phyloP scores from a whole-genome alignment of 64 coral and sea anemone species.

The Dendrophyllia cribrosa region DNA sequence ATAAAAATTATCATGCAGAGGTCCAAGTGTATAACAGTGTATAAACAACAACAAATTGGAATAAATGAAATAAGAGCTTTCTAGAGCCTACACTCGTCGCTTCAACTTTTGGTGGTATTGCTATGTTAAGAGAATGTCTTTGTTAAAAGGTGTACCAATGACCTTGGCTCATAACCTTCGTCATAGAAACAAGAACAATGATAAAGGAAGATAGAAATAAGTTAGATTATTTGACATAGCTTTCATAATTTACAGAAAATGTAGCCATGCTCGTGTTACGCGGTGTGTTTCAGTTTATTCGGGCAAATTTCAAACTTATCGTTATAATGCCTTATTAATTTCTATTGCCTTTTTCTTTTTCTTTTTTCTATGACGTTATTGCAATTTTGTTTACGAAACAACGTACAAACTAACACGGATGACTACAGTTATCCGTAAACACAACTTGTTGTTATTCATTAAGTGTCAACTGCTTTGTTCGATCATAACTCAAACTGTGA shows the following conservation, averaged over 20 bases:
- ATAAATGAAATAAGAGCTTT: no score
- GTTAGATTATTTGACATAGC: background rate
- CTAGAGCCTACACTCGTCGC: no score
- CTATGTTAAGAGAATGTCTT: background rate
- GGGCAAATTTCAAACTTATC: slow-evolving; percentile 32
- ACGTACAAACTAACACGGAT: no score
- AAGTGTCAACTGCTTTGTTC: no score
- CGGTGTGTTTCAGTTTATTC: background rate
- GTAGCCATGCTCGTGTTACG: no score
- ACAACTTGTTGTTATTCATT: no score
- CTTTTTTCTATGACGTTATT: slow-evolving; percentile 29
- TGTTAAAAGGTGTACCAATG: background rate
- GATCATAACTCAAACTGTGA: background rate
- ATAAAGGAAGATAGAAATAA: slow-evolving; percentile 7
- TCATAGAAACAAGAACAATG: slow-evolving; percentile 32
- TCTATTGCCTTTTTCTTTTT: background rate
- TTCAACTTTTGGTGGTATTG: background rate
- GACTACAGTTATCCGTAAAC: no score
- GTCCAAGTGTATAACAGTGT: no score
- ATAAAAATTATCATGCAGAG: no score
- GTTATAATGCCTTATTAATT: slow-evolving; percentile 18
- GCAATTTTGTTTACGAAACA: background rate
- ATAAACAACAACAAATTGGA: no score
- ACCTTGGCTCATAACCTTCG: background rate
- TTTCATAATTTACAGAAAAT: no score